Conservation (phyloP, 2,113 vertebrate species). For the Anas platyrhynchos region DNA sequence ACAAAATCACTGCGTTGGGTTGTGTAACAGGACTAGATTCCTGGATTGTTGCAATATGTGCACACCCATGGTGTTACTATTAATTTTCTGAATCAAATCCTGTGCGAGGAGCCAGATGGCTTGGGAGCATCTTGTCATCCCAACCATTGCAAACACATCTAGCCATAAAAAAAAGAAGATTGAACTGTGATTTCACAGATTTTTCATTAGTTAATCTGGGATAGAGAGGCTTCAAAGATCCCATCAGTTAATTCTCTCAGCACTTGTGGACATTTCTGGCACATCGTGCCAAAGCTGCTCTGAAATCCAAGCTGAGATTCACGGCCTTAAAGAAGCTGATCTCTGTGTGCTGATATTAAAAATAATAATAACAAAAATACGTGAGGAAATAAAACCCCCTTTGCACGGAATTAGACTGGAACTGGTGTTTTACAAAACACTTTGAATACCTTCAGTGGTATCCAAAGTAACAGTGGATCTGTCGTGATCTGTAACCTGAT, state of each 20-base stretch:
- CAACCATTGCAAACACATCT: constrained; percentile 54
- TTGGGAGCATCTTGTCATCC: constrained; percentile 71
- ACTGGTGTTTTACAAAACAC: constrained; percentile 29
- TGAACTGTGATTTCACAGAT: constrained; percentile 77
- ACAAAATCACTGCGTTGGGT: constrained; percentile 6
- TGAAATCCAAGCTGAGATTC: constrained; percentile 74
- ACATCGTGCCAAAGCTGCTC: constrained; percentile 76
- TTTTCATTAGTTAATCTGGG: constrained; percentile 81
- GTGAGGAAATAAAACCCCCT: background rate
- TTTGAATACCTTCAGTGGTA: background rate
- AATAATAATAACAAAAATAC: background rate
- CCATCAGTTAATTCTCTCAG: constrained; percentile 77
- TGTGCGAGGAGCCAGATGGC: constrained; percentile 69
- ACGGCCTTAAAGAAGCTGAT: constrained; percentile 57
- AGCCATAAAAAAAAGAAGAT: constrained; percentile 70
- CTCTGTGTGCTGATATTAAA: constrained; percentile 15
- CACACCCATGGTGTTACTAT: constrained; percentile 66
- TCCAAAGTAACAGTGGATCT: background rate
- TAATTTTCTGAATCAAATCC: constrained; percentile 73
- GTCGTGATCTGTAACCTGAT: background rate
- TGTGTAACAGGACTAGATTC: constrained; percentile 64
- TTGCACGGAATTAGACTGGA: constrained; percentile 2
- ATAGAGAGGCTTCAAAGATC: constrained; percentile 79
- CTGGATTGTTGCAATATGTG: constrained; percentile 59
- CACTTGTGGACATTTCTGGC: constrained; percentile 77